phyloP scores from a whole-genome alignment of 2,113 vertebrate species.

The Pelmatolapia mariae region DNA sequence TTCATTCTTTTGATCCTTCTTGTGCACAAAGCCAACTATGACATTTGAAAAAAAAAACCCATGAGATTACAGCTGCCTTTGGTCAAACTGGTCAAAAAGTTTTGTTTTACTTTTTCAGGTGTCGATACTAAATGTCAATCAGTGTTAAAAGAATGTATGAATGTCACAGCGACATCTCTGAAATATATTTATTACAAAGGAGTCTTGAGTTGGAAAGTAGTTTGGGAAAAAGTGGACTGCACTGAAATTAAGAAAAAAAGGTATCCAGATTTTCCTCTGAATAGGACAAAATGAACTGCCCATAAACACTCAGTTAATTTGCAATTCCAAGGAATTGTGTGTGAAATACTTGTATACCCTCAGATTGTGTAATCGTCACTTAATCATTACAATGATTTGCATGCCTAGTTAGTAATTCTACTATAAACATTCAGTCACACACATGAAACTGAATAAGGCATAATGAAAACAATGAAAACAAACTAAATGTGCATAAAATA shows the following conservation, averaged over 20 bases:
- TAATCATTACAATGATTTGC: background rate
- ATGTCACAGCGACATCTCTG: background rate
- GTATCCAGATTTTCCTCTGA: background rate
- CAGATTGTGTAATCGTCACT: background rate
- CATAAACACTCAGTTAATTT: background rate
- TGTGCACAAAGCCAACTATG: background rate
- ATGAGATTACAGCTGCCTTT: background rate
- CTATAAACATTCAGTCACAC: background rate
- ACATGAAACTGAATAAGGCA: background rate
- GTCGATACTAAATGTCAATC: background rate
- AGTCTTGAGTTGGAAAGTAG: background rate
- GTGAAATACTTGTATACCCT: background rate
- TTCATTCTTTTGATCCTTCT: background rate
- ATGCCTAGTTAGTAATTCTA: background rate
- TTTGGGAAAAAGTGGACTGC: background rate
- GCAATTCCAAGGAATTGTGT: background rate
- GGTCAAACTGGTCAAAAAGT: background rate
- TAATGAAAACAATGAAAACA: background rate
- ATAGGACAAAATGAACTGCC: background rate
- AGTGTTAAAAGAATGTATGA: background rate
- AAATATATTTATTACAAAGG: background rate
- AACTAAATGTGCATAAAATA: background rate
- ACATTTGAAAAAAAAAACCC: accelerated
- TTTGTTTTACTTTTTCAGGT: background rate
- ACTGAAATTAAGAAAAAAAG: background rate